Conservation (phyloP, 23 tunicate genomes). For the Ascidia mentula region DNA sequence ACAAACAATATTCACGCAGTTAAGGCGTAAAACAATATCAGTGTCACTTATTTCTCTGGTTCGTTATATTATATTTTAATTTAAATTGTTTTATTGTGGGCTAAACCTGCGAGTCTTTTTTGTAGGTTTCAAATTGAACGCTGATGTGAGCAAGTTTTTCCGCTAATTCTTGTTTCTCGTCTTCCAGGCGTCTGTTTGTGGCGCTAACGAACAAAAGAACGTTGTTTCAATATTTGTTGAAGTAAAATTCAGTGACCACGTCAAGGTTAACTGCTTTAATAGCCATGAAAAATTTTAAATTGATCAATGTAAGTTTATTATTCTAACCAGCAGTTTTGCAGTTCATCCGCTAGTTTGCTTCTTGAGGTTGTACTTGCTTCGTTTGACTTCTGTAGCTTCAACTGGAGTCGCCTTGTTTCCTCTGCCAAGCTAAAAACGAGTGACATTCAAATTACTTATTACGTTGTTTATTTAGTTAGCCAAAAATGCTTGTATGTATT, state of each 20-base stretch:
- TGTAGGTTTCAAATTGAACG: background rate
- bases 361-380: background rate
- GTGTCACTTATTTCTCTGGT: too few species aligned
- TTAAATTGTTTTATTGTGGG: too few species aligned
- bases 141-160: background rate
- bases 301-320: too few species aligned
- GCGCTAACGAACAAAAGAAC: background rate
- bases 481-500: too few species aligned
- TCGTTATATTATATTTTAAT: too few species aligned
- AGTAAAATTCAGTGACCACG: too few species aligned
- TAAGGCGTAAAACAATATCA: too few species aligned
- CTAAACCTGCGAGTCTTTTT: background rate
- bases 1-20: too few species aligned
- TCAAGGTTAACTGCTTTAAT: too few species aligned
- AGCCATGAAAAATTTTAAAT: too few species aligned
- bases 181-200: background rate
- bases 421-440: background rate
- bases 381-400: background rate
- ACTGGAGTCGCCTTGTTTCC: background rate
- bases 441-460: background rate
- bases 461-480: too few species aligned
- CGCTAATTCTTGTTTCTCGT: background rate
- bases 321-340: background rate
- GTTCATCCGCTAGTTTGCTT: background rate
- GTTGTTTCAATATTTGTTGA: too few species aligned